These are phyloP conservation scores for Python bivittatus DNA, from an alignment of 2,113 vertebrate species.

Conservation along the genomic window DNA sequence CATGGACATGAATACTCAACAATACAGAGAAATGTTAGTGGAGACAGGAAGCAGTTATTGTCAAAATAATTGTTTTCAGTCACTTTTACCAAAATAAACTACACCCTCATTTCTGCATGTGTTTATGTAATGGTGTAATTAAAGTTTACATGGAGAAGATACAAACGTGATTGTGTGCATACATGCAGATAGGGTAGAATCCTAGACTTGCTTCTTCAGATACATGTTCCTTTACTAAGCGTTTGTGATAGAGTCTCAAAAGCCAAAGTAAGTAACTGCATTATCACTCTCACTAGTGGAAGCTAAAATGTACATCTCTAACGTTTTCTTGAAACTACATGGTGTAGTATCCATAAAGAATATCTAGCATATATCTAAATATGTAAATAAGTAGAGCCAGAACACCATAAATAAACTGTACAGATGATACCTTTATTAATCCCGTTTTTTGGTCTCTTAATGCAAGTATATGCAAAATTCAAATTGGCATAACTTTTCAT, in stretches of 20 bases:
- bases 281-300: background rate
- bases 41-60: background rate
- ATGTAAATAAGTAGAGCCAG: background rate
- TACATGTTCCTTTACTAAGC: background rate
- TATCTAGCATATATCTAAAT: background rate
- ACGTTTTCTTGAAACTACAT: background rate
- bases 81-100: background rate
- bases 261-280: background rate
- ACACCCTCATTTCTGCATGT: background rate
- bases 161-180: background rate
- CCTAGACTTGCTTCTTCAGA: background rate
- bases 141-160: background rate
- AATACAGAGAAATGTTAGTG: background rate
- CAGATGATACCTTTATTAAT: background rate
- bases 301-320: background rate
- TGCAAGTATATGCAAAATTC: background rate
- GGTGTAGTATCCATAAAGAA: background rate
- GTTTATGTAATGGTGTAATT: background rate
- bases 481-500: background rate
- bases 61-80: background rate
- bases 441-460: background rate
- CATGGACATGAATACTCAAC: background rate
- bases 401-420: background rate
- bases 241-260: background rate
- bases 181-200: background rate